Evolutionary conservation across 2,888 invertebrate genomes (phyloP).

Genomic region (Cryptus viduatorius): DNA sequence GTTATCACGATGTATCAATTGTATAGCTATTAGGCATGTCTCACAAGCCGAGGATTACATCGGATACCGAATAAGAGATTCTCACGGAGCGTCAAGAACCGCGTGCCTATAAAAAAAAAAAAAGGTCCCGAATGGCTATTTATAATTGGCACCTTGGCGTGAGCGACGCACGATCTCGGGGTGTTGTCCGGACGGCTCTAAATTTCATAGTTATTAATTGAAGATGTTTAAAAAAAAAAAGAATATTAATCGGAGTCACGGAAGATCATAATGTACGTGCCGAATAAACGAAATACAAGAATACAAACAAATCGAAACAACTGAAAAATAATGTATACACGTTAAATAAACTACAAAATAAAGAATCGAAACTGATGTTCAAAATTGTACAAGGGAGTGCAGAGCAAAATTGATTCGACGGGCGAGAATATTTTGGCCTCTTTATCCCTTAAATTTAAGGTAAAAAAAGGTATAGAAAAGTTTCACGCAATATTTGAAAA

Average conservation of each 20-base stretch:
- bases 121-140: not conserved
- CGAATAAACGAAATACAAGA: not conserved
- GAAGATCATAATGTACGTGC: not conserved
- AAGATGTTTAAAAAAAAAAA: not conserved
- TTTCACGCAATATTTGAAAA: no score
- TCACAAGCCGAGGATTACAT: not conserved
- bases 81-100: not conserved
- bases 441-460: no score
- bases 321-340: conserved; percentile 7
- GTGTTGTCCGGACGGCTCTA: no score
- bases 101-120: not conserved
- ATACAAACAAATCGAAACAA: not conserved
- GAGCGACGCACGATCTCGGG: no score
- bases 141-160: no score
- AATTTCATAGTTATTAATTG: conserved; percentile 10
- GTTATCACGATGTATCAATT: conserved; percentile 17
- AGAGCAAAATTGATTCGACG: not conserved
- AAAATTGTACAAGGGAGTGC: not conserved
- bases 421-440: no score
- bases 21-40: not conserved
- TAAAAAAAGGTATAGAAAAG: no score
- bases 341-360: not conserved
- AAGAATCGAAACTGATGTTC: not conserved
- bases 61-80: not conserved
- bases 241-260: not conserved